Percentiles rank a stretch among this genome's conserved stretches.
phyloP scores from a whole-genome alignment of 2,797 vertebrate genomes.

The Intellagama lesueurii region DNA sequence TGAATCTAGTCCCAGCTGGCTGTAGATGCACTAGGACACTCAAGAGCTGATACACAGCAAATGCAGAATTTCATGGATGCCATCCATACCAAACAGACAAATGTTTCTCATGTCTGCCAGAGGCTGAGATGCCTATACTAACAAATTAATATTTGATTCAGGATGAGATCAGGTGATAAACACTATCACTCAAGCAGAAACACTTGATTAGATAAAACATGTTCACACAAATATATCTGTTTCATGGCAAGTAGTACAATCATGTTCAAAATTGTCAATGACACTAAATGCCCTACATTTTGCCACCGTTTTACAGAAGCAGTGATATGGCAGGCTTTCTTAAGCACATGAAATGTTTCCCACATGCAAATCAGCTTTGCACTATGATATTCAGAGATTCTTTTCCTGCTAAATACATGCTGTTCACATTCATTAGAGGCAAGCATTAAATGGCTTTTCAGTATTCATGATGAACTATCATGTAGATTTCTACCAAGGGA shows the following conservation, averaged over 20 bases:
- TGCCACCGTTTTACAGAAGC: conserved; percentile 1
- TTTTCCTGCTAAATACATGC: conserved; percentile 7
- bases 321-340: not conserved
- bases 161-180: not conserved
- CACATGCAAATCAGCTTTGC: not conserved
- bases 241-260: not conserved
- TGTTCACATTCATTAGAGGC: conserved; percentile 38
- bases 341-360: conserved; percentile 9
- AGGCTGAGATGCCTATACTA: not conserved
- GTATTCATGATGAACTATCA: conserved; percentile 40
- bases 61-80: not conserved
- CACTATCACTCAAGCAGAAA: conserved; percentile 1
- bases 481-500: conserved; percentile 38
- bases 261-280: conserved; percentile 11
- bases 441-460: conserved; percentile 37
- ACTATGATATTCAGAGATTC: conserved; percentile 12
- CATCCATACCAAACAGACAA: not conserved
- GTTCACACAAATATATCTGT: not conserved
- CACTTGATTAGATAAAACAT: not conserved
- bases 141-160: not conserved
- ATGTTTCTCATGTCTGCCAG: not conserved
- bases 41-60: not conserved
- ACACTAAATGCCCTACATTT: not conserved
- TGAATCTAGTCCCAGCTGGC: not conserved
- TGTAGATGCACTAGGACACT: not conserved